Evolutionary conservation across 2,888 invertebrate genomes (phyloP).

Genomic region (Phragmatobia fuliginosa): DNA sequence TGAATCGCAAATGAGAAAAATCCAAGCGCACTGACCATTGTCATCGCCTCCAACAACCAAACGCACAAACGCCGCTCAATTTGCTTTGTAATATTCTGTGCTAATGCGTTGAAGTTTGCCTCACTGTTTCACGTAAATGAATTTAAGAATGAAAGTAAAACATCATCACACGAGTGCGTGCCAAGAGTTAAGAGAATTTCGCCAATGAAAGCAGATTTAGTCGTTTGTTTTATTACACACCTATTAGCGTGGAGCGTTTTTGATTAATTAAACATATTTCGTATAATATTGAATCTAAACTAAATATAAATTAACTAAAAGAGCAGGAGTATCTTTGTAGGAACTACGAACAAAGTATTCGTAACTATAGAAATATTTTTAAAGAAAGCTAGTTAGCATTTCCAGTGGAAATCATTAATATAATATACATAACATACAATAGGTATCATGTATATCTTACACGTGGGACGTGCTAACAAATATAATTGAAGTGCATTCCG

Average conservation of each 20-base stretch:
- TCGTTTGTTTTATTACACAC: constrained; percentile 18
- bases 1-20: constrained; percentile 81
- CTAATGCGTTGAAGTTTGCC: constrained; percentile 8
- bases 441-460: constrained; percentile 57
- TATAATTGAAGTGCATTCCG: constrained; percentile 82
- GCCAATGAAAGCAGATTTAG: constrained; percentile 37
- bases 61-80: constrained; percentile 32
- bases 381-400: constrained; percentile 47
- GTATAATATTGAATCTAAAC: not conserved
- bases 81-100: constrained; percentile 27
- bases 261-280: not conserved
- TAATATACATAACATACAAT: constrained; percentile 50
- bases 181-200: constrained; percentile 45
- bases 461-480: constrained; percentile 73
- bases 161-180: constrained; percentile 42
- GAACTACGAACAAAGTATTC: constrained; percentile 3
- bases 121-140: constrained; percentile 33
- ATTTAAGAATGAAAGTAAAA: constrained; percentile 55
- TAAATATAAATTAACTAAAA: not conserved
- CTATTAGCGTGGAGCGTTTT: not conserved
- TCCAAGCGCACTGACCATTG: constrained; percentile 61
- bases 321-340: constrained; percentile 11
- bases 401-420: constrained; percentile 34
- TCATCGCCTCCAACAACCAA: constrained; percentile 47
- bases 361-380: constrained; percentile 19